A percentile compares a stretch with the other conserved stretches of the same genome.
Conservation (phyloP, 2,113 vertebrate species). For the Oriolus oriolus region DNA sequence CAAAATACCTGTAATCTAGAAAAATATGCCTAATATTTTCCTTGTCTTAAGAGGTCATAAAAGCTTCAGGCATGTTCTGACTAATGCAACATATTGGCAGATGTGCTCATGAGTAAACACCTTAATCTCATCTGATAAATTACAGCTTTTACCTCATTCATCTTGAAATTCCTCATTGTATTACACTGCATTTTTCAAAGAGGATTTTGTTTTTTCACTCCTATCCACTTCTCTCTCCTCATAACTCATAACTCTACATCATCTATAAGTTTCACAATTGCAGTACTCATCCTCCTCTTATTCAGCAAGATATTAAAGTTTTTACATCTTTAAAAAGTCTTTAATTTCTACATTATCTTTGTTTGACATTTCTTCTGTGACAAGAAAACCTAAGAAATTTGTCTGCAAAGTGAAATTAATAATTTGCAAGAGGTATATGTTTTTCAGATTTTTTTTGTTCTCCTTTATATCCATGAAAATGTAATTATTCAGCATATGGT, state of each 20-base stretch:
- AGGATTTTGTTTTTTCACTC: background rate
- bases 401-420: background rate
- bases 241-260: background rate
- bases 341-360: background rate
- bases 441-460: background rate
- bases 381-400: background rate
- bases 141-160: background rate
- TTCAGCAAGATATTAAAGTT: background rate
- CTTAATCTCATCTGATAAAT: background rate
- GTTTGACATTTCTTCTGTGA: background rate
- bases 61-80: conserved; percentile 31
- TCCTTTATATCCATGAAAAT: background rate
- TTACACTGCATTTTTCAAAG: background rate
- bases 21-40: conserved; percentile 21
- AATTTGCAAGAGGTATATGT: background rate
- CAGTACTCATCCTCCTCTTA: background rate
- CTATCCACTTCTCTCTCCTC: background rate
- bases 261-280: background rate
- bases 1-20: conserved; percentile 14
- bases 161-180: background rate
- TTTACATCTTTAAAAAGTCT: background rate
- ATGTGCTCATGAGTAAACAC: background rate
- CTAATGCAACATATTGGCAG: background rate
- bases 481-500: background rate
- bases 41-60: background rate